Evolutionary conservation across 2,113 vertebrate species (phyloP), one percentile per base, ranked within the genome.

Genomic region (Lagopus muta): DNA sequence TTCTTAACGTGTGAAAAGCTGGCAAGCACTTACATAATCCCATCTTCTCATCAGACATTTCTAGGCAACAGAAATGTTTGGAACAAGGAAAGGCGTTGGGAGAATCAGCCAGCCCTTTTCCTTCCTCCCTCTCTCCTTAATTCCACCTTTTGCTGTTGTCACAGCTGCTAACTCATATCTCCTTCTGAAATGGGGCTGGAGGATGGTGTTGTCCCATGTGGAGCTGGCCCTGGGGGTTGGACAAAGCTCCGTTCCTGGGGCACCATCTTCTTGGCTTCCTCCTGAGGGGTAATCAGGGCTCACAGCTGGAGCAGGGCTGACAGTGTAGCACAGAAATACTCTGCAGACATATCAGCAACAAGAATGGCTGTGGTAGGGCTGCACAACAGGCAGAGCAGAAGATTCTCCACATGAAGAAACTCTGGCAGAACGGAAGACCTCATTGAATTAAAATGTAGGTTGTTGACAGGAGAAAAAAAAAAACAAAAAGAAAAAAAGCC

Each of bases 1-100:
- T 83, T 57, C 66, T 90, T 69, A 84, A 65, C 0, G 0, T 87
- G 85, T 92, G 88, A 82, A 24, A 83, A 88, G 79, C 72, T 96
- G 94, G 79, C 91, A 93, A 89, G 73, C 0, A 0, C 64, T 92
- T 81, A 57, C n/a, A 83, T 93, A 94, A 97, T 94, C 86, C 92
- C 1, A 0, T 78, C 84, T 89, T 88, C 82, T 92, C 91, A n/a
- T 65, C 91, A 92, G 85, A 66, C 89, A 96, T 93, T 97, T 95
- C 88, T 82, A 93, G 89, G 85, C 95, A 95, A 86, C 94, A 69
- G 82, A 88, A 86, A 83, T 82, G 55, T 77, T 54, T 83, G 70
- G 61, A 92, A 57, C 61, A 69, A 86, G 89, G 43, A 77, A 83
- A 86, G 22, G 82, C 4, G 0, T n/a, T 78, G 75, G 58, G 72